Evolutionary conservation across 1,140 invertebrate species (phyloP), one percentile per base, ranked within the genome.

Genomic region (Babylonia areolata): DNA sequence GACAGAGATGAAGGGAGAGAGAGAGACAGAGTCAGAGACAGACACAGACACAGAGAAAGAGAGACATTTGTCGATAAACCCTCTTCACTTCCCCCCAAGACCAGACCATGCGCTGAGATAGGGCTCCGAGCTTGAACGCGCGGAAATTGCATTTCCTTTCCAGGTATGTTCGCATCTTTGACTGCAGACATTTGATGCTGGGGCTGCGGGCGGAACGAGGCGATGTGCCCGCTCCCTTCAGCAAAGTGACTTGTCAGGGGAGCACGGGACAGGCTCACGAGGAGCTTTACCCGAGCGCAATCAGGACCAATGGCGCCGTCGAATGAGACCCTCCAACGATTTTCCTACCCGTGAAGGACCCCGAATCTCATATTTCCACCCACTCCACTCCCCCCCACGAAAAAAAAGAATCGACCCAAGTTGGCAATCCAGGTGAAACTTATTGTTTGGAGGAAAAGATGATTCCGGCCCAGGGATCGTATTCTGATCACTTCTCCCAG

Each of bases 381-480:
- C n/a, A 1, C 46, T 51, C 46, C 46, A 9, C 46, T 0, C 46
- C 46, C 2, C 46, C 46, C 46, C 46, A 51, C 46, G 9, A 9
- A 51, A n/a, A 17, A 3, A 5, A 58, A 69, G 37, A 84, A 84
- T 84, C 37, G 82, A 84, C 69, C 69, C n/a, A 82, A 82, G 54
- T 39, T 69, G 23, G 54, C 33, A 31, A 12, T 17, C 81, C 81
- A 84, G 82, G 82, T 84, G 82, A 84, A 75, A 39, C 6, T 46
- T 15, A 75, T 84, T 73, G 64, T 84, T 84, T n/a, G 64, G 37
- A 75, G 82, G 31, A 73, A 84, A 69, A 46, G 69, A 84, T 39
- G 69, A 84, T 73, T 84, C 82, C 82, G 64, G 69, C n/a, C 23
- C 37, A 28, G 40, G 82, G 82, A 71, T 84, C 82, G 37, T 40